Evolutionary conservation across 1,140 invertebrate genomes (phyloP).

Genomic region (Planococcus citri): DNA sequence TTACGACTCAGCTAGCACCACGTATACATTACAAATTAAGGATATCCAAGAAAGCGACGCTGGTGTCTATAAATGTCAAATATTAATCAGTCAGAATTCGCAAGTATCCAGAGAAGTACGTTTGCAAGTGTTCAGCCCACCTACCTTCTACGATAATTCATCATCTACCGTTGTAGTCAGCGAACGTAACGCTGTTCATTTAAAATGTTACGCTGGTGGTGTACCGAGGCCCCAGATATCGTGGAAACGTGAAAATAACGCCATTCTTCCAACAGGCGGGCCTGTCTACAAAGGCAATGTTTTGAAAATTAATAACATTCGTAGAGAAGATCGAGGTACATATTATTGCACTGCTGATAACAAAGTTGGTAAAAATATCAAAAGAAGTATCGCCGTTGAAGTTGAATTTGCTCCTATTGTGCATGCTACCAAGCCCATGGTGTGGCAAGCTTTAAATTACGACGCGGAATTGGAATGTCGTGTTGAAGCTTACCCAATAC

Average conservation of each 20-base stretch:
- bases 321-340: slow-evolving; percentile 77
- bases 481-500: slow-evolving; percentile 81
- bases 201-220: slow-evolving; percentile 78
- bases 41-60: slow-evolving; percentile 90
- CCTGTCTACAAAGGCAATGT: slow-evolving; percentile 71
- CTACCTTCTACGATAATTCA: slow-evolving; percentile 83
- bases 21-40: slow-evolving; percentile 77
- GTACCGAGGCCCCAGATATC: slow-evolving; percentile 70
- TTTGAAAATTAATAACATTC: slow-evolving; percentile 62
- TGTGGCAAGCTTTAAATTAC: slow-evolving; percentile 78
- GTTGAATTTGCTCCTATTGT: slow-evolving; percentile 79
- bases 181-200: slow-evolving; percentile 59
- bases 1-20: slow-evolving; percentile 61
- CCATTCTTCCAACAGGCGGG: slow-evolving; percentile 76
- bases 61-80: slow-evolving; percentile 74
- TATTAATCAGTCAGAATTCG: slow-evolving; percentile 62
- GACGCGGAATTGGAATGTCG: slow-evolving; percentile 87
- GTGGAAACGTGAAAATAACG: slow-evolving; percentile 86
- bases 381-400: slow-evolving; percentile 75
- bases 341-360: slow-evolving; percentile 92
- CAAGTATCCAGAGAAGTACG: slow-evolving; percentile 70
- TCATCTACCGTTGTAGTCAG: slow-evolving; percentile 72
- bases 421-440: slow-evolving; percentile 58
- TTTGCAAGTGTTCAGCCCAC: slow-evolving; percentile 67
- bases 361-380: slow-evolving; percentile 66